phyloP scores from a whole-genome alignment of 2,797 vertebrate species.

The Sebastes iracundus region DNA sequence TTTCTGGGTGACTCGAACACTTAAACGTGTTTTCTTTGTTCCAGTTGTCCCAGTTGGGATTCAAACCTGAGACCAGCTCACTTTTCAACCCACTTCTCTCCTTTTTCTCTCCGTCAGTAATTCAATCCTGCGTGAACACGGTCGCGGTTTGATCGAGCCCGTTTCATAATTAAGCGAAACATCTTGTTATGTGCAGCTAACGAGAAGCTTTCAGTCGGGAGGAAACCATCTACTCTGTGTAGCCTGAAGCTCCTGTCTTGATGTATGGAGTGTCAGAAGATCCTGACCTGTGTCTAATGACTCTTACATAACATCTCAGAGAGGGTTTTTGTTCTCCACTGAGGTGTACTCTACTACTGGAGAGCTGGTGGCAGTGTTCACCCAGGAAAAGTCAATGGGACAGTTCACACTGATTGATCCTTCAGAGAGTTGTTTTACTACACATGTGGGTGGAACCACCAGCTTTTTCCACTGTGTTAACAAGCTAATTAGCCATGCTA shows the following conservation, averaged over 20 bases:
- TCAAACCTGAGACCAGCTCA: background rate
- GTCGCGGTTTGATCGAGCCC: background rate
- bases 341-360: background rate
- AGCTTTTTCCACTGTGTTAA: background rate
- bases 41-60: background rate
- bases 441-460: background rate
- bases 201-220: slow-evolving; percentile 32
- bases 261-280: slow-evolving; percentile 20
- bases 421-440: slow-evolving; percentile 1
- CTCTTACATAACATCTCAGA: slow-evolving; percentile 4
- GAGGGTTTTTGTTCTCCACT: background rate
- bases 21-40: background rate
- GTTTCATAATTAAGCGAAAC: slow-evolving; percentile 47
- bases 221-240: slow-evolving; percentile 9
- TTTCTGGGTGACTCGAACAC: background rate
- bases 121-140: background rate
- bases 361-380: slow-evolving; percentile 21
- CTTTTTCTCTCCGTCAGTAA: slow-evolving; percentile 4
- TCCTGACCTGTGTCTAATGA: slow-evolving; percentile 35
- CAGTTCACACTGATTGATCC: background rate
- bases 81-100: background rate
- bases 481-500: background rate
- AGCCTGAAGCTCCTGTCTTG: slow-evolving; percentile 13
- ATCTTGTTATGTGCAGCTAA: slow-evolving; percentile 49
- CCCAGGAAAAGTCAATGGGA: slow-evolving; percentile 26